These are phyloP conservation scores for Trachelus troglodyta DNA, from an alignment of 2,888 invertebrate species.

Conservation along the genomic window DNA sequence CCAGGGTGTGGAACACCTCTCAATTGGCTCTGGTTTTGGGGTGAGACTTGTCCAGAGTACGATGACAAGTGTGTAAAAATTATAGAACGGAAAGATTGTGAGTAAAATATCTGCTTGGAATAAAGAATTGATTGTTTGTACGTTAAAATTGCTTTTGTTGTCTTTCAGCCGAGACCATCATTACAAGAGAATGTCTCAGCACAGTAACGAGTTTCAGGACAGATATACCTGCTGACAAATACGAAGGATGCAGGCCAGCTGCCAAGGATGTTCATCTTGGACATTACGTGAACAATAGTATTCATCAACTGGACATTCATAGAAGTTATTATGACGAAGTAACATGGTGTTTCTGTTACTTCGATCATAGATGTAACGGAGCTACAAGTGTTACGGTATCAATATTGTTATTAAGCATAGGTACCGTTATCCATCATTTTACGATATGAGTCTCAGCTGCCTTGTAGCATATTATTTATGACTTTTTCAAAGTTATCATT, in stretches of 20 bases:
- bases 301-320: constrained; percentile 86
- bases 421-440: neutral
- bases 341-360: constrained; percentile 90
- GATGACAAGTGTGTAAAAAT: constrained; percentile 92
- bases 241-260: constrained; percentile 89
- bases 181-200: constrained; percentile 88
- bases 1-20: constrained; percentile 89
- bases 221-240: constrained; percentile 91
- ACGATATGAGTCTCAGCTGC: neutral
- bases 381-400: constrained; percentile 61
- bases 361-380: constrained; percentile 88
- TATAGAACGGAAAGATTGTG: constrained; percentile 87
- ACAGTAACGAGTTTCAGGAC: constrained; percentile 80
- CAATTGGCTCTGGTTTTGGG: constrained; percentile 84
- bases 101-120: constrained; percentile 29
- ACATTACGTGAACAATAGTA: constrained; percentile 88
- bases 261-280: constrained; percentile 82
- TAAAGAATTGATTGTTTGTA: constrained; percentile 8
- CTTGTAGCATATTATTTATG: neutral
- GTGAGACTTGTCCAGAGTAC: constrained; percentile 83
- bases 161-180: constrained; percentile 77
- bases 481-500: neutral
- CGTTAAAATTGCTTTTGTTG: constrained; percentile 4
- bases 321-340: constrained; percentile 85
- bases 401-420: constrained; percentile 25